phyloP scores from a whole-genome alignment of 2,888 invertebrate species.

The Caenorhabditis angaria region DNA sequence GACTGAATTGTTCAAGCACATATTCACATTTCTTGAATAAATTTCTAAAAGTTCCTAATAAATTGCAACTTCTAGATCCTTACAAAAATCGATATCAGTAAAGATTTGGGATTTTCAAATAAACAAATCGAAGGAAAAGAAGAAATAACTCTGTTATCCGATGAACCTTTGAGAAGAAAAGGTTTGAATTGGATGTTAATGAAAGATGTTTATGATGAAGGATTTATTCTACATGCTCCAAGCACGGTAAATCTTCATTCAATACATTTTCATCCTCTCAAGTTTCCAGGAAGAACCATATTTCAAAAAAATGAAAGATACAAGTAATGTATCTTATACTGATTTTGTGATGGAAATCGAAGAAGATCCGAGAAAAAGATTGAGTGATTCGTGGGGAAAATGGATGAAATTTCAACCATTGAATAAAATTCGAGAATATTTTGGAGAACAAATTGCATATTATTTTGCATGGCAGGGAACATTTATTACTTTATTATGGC shows the following conservation, averaged over 20 bases:
- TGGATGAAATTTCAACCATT: conserved; percentile 50
- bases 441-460: conserved; percentile 75
- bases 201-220: conserved; percentile 72
- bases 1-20: too few species aligned
- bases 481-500: conserved; percentile 73
- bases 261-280: neutral
- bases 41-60: neutral
- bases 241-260: conserved; percentile 27
- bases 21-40: too few species aligned
- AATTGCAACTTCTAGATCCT: conserved; percentile 36
- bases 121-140: conserved; percentile 1
- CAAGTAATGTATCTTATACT: conserved; percentile 32
- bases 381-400: conserved; percentile 36
- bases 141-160: conserved; percentile 15
- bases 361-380: conserved; percentile 38
- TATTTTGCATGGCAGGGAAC: conserved; percentile 75
- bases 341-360: conserved; percentile 42
- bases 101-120: conserved; percentile 11
- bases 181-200: conserved; percentile 73
- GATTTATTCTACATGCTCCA: conserved; percentile 74
- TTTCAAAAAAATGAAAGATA: conserved; percentile 49
- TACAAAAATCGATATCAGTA: conserved; percentile 50
- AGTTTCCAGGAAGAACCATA: conserved; percentile 62
- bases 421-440: conserved; percentile 72
- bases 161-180: conserved; percentile 54